Base-by-base conservation (phyloP, 2,888 invertebrate genomes). In the Phymatocera aterrima region DNA sequence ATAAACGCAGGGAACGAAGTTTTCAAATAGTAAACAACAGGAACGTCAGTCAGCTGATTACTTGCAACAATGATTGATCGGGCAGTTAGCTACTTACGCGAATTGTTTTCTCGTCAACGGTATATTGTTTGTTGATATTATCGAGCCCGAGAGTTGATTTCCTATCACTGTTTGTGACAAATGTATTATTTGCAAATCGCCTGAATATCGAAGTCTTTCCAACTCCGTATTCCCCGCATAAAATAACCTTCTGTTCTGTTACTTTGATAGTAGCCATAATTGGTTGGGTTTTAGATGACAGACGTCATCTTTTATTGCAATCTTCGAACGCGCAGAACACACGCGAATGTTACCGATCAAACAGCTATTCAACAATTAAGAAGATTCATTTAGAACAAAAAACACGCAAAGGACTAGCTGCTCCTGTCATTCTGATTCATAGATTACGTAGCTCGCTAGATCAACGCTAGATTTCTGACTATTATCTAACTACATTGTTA, bases 221-320 rank as follows among this genome's bases (percentile, higher is more conserved):
- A 28, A 98, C 98, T 78, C 98, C 98, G 91, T 97, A 98, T 92
- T 98, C 98, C 54, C 98, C 98, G 91, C 97, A 97, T 80, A 98
- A 92, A 87, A 98, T 98, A 48, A 98, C 96, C 94, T 98, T 98
- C 85, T 96, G 94, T 86, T 96, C 96, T 31, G 97, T 97, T 84
- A 95, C 94, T 91, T 95, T 95, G 78, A 96, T 94, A 85, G 95
- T 94, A 88, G 97, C 97, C 97, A 97, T 97, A n/a, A n/a, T n/a
- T 78, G 68, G 40, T 77, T 68, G 3, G 5, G n/a, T 18, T n/a
- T 34, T 10, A 64, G 37, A 64, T 37, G 37, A 64, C 37, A 64
- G 15, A 12, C 4, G 57, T 28, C 57, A 57, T 57, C 4, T 28
- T 57, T 57, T 28, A 28, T 21, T 28, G 21, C 57, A 15, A 28